phyloP scores from a whole-genome alignment of 2,113 vertebrate genomes.

The Zootoca vivipara region DNA sequence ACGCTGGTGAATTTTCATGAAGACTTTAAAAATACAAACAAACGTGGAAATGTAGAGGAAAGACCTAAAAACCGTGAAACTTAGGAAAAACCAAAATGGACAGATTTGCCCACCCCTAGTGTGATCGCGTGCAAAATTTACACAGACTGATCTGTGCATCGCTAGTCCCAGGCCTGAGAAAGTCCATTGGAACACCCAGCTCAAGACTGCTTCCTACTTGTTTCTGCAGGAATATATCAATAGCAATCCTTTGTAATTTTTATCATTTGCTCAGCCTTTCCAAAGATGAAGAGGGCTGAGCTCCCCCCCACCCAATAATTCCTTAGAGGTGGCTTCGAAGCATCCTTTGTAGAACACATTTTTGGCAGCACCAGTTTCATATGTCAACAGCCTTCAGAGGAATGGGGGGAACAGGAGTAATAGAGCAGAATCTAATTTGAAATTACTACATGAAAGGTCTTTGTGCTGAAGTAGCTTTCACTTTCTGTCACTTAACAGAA shows the following conservation, averaged over 20 bases:
- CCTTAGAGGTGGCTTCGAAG: constrained; percentile 41
- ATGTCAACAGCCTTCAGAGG: constrained; percentile 26
- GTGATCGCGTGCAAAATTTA: too few species aligned
- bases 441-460: constrained; percentile 55
- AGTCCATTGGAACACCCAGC: too few species aligned
- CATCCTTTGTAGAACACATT: constrained; percentile 37
- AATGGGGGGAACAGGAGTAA: constrained; percentile 48
- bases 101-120: too few species aligned
- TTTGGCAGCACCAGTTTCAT: constrained; percentile 38
- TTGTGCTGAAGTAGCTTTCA: constrained; percentile 31
- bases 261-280: constrained; percentile 38
- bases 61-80: too few species aligned
- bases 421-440: constrained; percentile 53
- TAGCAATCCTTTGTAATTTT: constrained; percentile 40
- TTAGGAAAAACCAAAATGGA: too few species aligned
- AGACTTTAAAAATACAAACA: too few species aligned
- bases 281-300: constrained; percentile 49
- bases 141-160: too few species aligned
- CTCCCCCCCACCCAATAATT: constrained; percentile 11
- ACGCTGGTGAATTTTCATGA: too few species aligned
- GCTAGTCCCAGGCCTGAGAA: too few species aligned
- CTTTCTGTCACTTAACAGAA: constrained; percentile 48
- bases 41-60: too few species aligned
- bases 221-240: constrained; percentile 19
- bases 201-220: too few species aligned